A percentile compares a stretch with the other conserved stretches of the same genome.
phyloP scores from a whole-genome alignment of 2,888 invertebrate genomes.

The Notodonta dromedarius region DNA sequence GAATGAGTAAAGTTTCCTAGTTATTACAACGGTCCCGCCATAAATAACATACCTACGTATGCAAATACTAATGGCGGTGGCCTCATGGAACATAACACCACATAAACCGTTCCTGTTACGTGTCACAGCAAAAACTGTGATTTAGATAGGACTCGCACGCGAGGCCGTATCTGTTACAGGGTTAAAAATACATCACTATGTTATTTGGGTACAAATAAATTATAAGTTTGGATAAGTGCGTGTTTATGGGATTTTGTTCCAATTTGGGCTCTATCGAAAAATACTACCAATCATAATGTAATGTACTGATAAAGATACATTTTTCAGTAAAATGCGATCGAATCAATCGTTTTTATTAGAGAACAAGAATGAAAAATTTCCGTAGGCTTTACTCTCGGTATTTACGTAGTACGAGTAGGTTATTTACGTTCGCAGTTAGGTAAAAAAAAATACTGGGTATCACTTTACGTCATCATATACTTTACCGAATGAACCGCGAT shows the following conservation, averaged over 20 bases:
- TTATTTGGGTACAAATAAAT: neutral
- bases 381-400: too few species aligned
- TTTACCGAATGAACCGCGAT: constrained; percentile 27
- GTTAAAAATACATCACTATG: constrained; percentile 14
- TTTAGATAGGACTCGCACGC: constrained; percentile 35
- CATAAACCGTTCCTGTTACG: constrained; percentile 30
- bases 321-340: too few species aligned
- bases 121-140: constrained; percentile 36
- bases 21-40: constrained; percentile 19
- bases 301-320: too few species aligned
- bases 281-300: too few species aligned
- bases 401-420: too few species aligned
- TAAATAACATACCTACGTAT: constrained; percentile 33
- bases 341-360: too few species aligned
- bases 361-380: too few species aligned
- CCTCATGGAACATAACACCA: constrained; percentile 32
- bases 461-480: constrained; percentile 14
- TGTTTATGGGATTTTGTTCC: neutral
- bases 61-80: constrained; percentile 34
- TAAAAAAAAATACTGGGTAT: neutral
- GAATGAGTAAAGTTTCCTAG: constrained; percentile 11
- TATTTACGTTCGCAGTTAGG: too few species aligned
- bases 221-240: neutral
- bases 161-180: constrained; percentile 39
- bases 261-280: too few species aligned